These are phyloP conservation scores for Nematopogon swammerdamellus DNA, from an alignment of 2,888 invertebrate species.

Conservation along the genomic window DNA sequence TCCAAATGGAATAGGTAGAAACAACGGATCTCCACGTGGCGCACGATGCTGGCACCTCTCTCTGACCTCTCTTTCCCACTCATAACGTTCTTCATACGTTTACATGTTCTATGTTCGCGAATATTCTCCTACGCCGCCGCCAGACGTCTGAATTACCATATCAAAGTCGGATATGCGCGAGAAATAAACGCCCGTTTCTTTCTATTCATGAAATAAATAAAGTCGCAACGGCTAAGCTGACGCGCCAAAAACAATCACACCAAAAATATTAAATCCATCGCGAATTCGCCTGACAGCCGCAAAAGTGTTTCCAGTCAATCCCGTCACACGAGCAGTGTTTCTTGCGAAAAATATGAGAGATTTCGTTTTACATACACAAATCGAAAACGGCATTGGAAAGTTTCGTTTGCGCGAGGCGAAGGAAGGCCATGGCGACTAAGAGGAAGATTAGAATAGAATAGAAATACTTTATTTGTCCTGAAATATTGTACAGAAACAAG, in stretches of 20 bases:
- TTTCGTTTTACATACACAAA: slow-evolving; percentile 52
- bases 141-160: not conserved
- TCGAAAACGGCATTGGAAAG: slow-evolving; percentile 22
- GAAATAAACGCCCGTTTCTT: not conserved
- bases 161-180: not conserved
- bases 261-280: slow-evolving; percentile 54
- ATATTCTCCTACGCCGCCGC: not conserved
- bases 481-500: too few relatives aligned
- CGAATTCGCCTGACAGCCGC: slow-evolving; percentile 49
- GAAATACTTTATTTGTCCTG: too few relatives aligned
- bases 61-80: too few relatives aligned
- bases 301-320: slow-evolving; percentile 43
- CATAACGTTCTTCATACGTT: too few relatives aligned
- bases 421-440: too few relatives aligned
- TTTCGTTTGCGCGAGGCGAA: not conserved
- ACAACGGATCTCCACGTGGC: too few relatives aligned
- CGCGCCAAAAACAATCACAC: slow-evolving; percentile 39
- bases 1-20: too few relatives aligned
- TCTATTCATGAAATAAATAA: not conserved
- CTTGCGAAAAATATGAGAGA: slow-evolving; percentile 34
- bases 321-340: not conserved
- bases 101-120: too few relatives aligned
- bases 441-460: too few relatives aligned
- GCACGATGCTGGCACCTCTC: too few relatives aligned
- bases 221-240: not conserved